Evolutionary conservation across 2,888 invertebrate genomes (phyloP).

Genomic region (Dicranocentrus wangi): DNA sequence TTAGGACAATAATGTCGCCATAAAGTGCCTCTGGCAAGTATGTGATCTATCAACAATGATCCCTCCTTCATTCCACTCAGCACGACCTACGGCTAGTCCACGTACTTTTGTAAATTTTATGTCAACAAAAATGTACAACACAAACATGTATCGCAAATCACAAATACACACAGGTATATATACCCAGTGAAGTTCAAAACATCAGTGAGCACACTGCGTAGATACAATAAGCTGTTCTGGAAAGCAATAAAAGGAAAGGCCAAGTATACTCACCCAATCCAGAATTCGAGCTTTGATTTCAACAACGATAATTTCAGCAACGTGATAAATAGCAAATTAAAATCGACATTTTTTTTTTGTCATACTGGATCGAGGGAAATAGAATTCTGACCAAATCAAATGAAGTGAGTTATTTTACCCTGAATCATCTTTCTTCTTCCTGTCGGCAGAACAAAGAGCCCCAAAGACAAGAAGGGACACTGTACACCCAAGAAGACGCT

Average conservation of each 20-base stretch:
- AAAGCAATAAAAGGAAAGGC: too few relatives aligned
- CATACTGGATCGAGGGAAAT: too few relatives aligned
- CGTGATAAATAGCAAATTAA: too few relatives aligned
- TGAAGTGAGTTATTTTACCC: neutral
- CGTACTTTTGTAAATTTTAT: conserved; percentile 9
- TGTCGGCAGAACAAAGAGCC: conserved; percentile 45
- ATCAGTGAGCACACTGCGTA: too few relatives aligned
- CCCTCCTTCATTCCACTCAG: neutral
- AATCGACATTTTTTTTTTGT: too few relatives aligned
- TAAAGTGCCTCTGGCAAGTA: conserved; percentile 27
- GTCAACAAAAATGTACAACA: conserved; percentile 2
- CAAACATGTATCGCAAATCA: neutral
- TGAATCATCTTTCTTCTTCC: conserved; percentile 44
- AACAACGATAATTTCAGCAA: neutral
- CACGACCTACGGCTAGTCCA: neutral
- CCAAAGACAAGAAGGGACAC: conserved; percentile 44
- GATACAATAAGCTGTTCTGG: too few relatives aligned
- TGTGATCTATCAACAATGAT: conserved; percentile 28
- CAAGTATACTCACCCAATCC: too few relatives aligned
- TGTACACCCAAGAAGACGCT: too few relatives aligned
- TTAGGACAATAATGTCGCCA: conserved; percentile 49
- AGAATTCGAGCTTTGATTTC: neutral
- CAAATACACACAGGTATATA: too few relatives aligned
- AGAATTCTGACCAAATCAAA: too few relatives aligned
- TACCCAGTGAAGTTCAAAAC: too few relatives aligned